phyloP scores from a whole-genome alignment of 2,888 invertebrate species.

The Rhagium mordax region DNA sequence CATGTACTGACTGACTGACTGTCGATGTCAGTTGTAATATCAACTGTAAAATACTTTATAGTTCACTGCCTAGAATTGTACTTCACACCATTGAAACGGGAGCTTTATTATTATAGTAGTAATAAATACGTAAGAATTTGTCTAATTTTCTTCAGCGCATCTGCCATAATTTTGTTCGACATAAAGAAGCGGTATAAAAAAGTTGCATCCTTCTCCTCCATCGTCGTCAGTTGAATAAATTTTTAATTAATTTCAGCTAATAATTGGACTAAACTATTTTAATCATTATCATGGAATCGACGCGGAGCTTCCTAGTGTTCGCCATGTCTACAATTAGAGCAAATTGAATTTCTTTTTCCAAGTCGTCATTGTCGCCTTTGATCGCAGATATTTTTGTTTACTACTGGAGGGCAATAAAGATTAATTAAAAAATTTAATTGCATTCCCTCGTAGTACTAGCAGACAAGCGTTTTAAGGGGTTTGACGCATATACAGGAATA shows the following conservation, averaged over 20 bases:
- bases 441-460: neutral
- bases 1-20: too few relatives aligned
- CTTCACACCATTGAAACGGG: too few relatives aligned
- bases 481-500: neutral
- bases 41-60: too few relatives aligned
- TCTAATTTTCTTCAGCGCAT: neutral
- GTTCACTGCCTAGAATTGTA: too few relatives aligned
- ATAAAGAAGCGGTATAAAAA: neutral
- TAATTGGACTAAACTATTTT: constrained; percentile 5
- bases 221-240: neutral
- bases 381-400: neutral
- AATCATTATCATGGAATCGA: neutral
- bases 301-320: neutral
- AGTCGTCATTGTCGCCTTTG: neutral
- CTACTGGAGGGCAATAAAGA: neutral
- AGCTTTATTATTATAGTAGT: too few relatives aligned
- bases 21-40: too few relatives aligned
- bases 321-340: neutral
- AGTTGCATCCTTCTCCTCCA: neutral
- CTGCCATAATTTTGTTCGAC: neutral
- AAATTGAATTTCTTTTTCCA: neutral
- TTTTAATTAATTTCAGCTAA: neutral
- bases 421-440: neutral
- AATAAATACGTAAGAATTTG: too few relatives aligned
- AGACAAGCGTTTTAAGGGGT: neutral